These are phyloP conservation scores for Epiperipatus broadwayi DNA, from an alignment of 2,888 invertebrate genomes.

Conservation along the genomic window DNA sequence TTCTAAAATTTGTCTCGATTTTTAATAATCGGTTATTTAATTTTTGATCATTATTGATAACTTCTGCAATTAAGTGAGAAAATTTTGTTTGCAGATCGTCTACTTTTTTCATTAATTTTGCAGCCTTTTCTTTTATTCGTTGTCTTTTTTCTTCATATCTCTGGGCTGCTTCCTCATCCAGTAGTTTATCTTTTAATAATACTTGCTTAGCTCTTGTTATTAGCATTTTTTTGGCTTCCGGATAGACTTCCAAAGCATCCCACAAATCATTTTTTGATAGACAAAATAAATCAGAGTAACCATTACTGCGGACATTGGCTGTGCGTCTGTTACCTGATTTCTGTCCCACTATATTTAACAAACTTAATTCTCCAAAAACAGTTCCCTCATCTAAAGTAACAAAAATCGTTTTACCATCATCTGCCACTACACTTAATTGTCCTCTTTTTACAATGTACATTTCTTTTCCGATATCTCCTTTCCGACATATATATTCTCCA, in stretches of 20 bases:
- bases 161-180: conserved; percentile 76
- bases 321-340: conserved; percentile 82
- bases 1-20: too few relatives aligned
- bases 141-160: too few relatives aligned
- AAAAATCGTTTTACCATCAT: conserved; percentile 65
- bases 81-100: too few relatives aligned
- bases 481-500: conserved; percentile 84
- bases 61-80: too few relatives aligned
- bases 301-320: conserved; percentile 73
- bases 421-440: conserved; percentile 63
- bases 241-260: conserved; percentile 62
- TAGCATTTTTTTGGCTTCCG: conserved; percentile 59
- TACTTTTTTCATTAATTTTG: too few relatives aligned
- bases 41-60: too few relatives aligned
- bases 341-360: conserved; percentile 73
- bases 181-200: conserved; percentile 62
- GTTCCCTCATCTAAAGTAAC: conserved; percentile 78
- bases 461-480: conserved; percentile 91
- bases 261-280: conserved; percentile 77
- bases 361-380: conserved; percentile 63
- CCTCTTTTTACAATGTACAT: conserved; percentile 96
- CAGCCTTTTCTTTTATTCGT: too few relatives aligned
- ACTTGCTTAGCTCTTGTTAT: conserved; percentile 70
- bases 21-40: too few relatives aligned
- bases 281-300: conserved; percentile 85